Conservation (phyloP, 2,797 vertebrate species). For the Austrolebias charrua region DNA sequence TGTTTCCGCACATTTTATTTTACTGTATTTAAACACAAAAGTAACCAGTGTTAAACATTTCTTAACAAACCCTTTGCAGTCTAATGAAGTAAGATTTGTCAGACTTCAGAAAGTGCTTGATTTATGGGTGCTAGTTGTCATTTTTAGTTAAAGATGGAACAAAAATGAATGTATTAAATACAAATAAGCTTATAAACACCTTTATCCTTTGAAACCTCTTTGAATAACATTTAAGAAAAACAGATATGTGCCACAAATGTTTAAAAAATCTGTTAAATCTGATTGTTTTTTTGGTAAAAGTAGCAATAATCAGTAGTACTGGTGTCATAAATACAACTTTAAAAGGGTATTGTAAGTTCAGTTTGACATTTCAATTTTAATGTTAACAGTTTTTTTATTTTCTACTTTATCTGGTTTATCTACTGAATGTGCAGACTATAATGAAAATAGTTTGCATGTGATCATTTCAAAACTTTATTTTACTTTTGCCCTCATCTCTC, state of each 20-base stretch:
- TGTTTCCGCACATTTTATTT: conserved; percentile 37
- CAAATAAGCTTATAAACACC: conserved; percentile 12
- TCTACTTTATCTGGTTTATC: conserved; percentile 9
- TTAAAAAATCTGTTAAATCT: not conserved
- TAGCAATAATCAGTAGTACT: not conserved
- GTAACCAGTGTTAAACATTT: conserved; percentile 20
- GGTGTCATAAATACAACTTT: conserved; percentile 5
- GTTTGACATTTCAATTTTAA: conserved; percentile 29
- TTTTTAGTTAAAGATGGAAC: conserved; percentile 15
- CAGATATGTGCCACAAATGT: not conserved
- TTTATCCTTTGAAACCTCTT: conserved; percentile 13
- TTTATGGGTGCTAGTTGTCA: conserved; percentile 13
- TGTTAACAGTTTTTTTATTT: conserved; percentile 4
- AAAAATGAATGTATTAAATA: conserved; percentile 28
- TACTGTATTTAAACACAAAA: conserved; percentile 38
- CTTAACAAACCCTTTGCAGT: too few species aligned
- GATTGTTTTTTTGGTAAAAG: conserved; percentile 6
- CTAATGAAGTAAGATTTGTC: too few species aligned
- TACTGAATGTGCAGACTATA: conserved; percentile 11
- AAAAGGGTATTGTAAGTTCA: conserved; percentile 6
- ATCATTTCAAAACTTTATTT: conserved; percentile 25
- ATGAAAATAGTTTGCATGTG: conserved; percentile 10
- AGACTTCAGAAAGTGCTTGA: conserved; percentile 6
- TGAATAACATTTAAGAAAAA: conserved; percentile 8
- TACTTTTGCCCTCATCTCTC: conserved; percentile 6